Base-by-base conservation (phyloP, 2,113 vertebrate species). In the Epinephelus lanceolatus region DNA sequence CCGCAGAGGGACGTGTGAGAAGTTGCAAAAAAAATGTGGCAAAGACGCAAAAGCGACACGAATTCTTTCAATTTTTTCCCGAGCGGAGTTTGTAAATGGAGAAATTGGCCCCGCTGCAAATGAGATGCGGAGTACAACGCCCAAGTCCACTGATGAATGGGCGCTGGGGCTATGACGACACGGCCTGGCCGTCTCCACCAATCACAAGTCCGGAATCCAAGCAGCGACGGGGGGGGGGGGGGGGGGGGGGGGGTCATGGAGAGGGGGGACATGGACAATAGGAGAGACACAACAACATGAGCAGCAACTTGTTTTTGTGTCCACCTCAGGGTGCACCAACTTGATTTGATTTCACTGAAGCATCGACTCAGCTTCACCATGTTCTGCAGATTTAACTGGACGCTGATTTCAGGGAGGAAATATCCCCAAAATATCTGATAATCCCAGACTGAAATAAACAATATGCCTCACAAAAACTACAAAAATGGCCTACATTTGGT, bases 101-200 rank as follows among this genome's bases (percentile, higher is more conserved):
- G 97, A 97, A 98, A 97, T 98, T 96, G 97, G 97, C 96, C 96
- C 96, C 95, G 95, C 97, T 96, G 96, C 96, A 98, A 99, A 99
- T 99, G 97, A 99, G 97, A 99, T 98, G 97, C 97, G 95, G 95
- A 96, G 97, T 97, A 97, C 98, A 99, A 99, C 98, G 98, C 98
- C 98, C 98, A 96, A 98, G 96, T 97, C 96, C 95, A 91, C 96
- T 96, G 97, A 97, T 98, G 97, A 98, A 97, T 98, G 97, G 97
- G 95, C 96, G 94, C 94, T 80, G 94, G 71, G 95, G 94, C 95
- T 95, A 91, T 98, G 97, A 98, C 97, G 97, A 94, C 97, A 97
- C 87, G 91, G 92, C 90, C 90, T 88, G 55, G 91, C 88, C 76
- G 87, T 78, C 81, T 89, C 91, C 87, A 91, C 98, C 98, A 99